A percentile compares a stretch with the other conserved stretches of the same genome.
Evolutionary conservation across 2,113 vertebrate genomes (phyloP).

Genomic region (Sorex fumeus): DNA sequence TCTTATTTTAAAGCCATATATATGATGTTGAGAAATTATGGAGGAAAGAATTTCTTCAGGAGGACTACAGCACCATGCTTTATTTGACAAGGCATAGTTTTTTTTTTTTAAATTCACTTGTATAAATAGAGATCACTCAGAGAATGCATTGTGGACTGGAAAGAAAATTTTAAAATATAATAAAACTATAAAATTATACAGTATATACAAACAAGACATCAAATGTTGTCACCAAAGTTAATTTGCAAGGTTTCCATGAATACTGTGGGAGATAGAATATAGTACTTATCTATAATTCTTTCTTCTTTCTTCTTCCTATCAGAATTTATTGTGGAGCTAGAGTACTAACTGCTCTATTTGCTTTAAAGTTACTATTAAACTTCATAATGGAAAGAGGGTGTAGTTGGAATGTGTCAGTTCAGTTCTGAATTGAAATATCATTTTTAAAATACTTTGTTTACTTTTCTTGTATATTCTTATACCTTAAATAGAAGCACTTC

Average conservation of each 20-base stretch:
- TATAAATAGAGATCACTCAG: not conserved
- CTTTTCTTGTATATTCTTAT: not conserved
- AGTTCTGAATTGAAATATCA: not conserved
- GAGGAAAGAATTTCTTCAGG: not conserved
- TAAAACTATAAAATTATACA: not conserved
- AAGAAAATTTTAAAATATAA: not conserved
- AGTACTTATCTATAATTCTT: not conserved
- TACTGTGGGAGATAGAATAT: not conserved
- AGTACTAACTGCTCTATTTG: not conserved
- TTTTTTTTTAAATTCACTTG: not conserved
- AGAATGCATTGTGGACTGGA: not conserved
- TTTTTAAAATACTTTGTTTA: not conserved
- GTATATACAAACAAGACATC: not conserved
- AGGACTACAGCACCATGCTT: not conserved
- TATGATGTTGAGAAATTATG: conserved; percentile 1
- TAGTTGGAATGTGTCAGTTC: not conserved
- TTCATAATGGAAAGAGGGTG: not conserved
- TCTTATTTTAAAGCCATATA: not conserved
- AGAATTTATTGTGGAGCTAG: not conserved
- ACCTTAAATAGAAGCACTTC: not conserved
- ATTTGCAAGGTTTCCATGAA: conserved; percentile 9
- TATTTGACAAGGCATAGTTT: not conserved
- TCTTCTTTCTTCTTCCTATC: not conserved
- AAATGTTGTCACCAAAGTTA: not conserved
- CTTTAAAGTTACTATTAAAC: not conserved